Conservation (phyloP, 2,113 vertebrate species). For the Neolamprologus ventralis region DNA sequence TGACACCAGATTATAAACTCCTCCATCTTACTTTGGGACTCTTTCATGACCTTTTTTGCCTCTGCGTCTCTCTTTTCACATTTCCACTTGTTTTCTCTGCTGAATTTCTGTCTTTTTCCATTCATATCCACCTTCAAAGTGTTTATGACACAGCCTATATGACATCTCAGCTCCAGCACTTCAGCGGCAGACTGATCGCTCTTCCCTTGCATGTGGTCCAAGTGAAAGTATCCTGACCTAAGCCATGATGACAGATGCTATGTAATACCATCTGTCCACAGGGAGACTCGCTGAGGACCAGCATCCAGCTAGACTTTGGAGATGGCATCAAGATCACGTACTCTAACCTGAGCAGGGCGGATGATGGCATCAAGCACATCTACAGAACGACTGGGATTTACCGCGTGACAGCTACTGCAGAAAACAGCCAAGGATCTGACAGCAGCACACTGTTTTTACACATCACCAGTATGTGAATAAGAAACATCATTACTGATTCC, state of each 20-base stretch:
- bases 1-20: background rate
- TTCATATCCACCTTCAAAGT: constrained; percentile 12
- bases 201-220: background rate
- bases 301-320: constrained; percentile 91
- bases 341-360: constrained; percentile 87
- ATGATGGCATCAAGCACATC: constrained; percentile 84
- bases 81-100: constrained; percentile 1
- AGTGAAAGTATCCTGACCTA: constrained; percentile 27
- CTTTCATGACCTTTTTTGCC: background rate
- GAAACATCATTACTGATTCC: constrained; percentile 35
- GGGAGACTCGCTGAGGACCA: constrained; percentile 87
- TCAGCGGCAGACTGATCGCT: background rate
- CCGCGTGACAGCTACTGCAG: constrained; percentile 81
- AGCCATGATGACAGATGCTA: constrained; percentile 50
- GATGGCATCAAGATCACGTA: constrained; percentile 91
- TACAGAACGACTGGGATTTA: constrained; percentile 88
- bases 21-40: background rate
- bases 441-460: constrained; percentile 85
- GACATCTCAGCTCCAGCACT: constrained; percentile 30
- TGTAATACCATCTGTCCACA: constrained; percentile 48
- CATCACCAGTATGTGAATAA: constrained; percentile 85
- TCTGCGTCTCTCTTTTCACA: background rate
- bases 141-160: constrained; percentile 29
- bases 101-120: constrained; percentile 28
- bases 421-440: constrained; percentile 88